Evolutionary conservation across 2,888 invertebrate species (phyloP).

Genomic region (Drosophila histrio): DNA sequence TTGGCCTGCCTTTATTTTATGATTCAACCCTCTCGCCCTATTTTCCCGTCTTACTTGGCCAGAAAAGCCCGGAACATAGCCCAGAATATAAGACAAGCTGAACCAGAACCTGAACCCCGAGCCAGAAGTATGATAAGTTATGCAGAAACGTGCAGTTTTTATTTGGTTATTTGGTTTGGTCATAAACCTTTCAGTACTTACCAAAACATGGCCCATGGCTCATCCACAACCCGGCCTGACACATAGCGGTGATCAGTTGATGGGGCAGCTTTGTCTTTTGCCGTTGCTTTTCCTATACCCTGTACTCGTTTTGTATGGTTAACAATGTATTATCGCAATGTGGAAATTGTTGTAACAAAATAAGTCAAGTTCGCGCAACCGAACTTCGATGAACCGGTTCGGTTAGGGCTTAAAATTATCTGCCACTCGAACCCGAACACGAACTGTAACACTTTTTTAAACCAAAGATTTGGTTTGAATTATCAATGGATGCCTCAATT

Average conservation of each 20-base stretch:
- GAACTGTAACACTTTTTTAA: no score
- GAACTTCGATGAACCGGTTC: no score
- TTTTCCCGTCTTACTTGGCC: background rate
- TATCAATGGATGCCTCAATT: no score
- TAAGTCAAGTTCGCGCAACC: no score
- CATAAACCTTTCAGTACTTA: slow-evolving; percentile 43
- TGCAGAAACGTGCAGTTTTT: slow-evolving; percentile 64
- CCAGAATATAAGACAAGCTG: background rate
- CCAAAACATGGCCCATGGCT: slow-evolving; percentile 29
- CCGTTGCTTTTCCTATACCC: slow-evolving; percentile 4
- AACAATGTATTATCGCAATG: background rate
- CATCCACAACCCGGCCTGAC: slow-evolving; percentile 36
- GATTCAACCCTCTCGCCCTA: background rate
- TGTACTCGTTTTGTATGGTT: background rate
- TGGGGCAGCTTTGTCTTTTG: slow-evolving; percentile 9
- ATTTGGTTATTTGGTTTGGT: slow-evolving; percentile 47
- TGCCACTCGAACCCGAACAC: no score
- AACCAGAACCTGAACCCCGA: slow-evolving; percentile 2
- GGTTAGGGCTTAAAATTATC: no score
- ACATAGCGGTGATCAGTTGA: slow-evolving; percentile 54
- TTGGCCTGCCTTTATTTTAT: slow-evolving; percentile 36
- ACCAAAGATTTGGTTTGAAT: no score
- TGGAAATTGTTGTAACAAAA: no score
- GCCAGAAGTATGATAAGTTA: slow-evolving; percentile 51
- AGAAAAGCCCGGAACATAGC: slow-evolving; percentile 23